Base-by-base conservation (phyloP, 2,113 vertebrate species). In the Ginglymostoma cirratum region DNA sequence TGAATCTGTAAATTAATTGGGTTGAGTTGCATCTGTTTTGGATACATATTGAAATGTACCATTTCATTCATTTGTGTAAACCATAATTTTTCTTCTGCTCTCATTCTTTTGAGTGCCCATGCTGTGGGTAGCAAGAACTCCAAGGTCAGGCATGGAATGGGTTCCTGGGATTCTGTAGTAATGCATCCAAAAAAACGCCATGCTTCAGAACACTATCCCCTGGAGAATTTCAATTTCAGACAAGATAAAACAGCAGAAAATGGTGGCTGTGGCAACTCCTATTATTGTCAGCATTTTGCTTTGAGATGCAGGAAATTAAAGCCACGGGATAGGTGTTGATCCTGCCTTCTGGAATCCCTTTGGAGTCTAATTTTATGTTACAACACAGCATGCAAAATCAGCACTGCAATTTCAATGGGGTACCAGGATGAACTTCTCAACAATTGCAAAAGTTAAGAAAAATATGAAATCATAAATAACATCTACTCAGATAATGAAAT, bases 1-100 rank as follows among this genome's bases (percentile, higher is more conserved):
- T 95, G 7, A 94, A 70, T 69, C 65, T 27, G 67, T 1, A 95
- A 95, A 95, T 76, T 70, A 45, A 94, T 70, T 94, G 66, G 69
- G 17, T 61, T 72, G 14, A 24, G 24, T 76, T 34, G 24, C n/a
- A 72, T 15, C 69, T 34, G 69, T 30, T 72, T 95, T 72, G 69
- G 67, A 95, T 3, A 70, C 24, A 45, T 48, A 72, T 48, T 42
- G 6, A 95, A 95, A 92, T 92, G 30, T 14, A 7, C 66, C 55
- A 92, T 65, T 61, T n/a, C 61, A 34, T 61, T 61, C 27, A 5
- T 5, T 15, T 5, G 30, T 30, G 52, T 12, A 90, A 42, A 67
- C 34, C n/a, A 66, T 65, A 7, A 4, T 61, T 90, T 27, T 38
- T 61, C 66, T 38, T 52, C 42, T 89, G 86, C 27, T 48, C 17